Conservation (phyloP, 2,797 vertebrate species). For the Pogonophryne albipinna region DNA sequence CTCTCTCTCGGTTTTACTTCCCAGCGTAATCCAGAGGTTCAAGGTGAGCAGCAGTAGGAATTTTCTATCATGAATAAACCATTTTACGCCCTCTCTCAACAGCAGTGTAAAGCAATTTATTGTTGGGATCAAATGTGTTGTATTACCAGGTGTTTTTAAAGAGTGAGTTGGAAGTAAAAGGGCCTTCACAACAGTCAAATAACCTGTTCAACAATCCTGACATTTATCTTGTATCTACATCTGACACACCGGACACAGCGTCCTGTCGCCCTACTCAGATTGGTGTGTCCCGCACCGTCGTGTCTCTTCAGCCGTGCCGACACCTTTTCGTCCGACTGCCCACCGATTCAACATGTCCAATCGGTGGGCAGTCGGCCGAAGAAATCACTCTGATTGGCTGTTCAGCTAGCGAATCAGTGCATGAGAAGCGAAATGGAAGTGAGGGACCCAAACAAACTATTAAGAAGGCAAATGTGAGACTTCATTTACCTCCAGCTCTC, state of each 20-base stretch:
- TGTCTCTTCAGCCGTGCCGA: no score
- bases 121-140: slow-evolving; percentile 30
- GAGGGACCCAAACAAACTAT: no score
- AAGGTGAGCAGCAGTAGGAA: slow-evolving; percentile 51
- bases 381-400: no score
- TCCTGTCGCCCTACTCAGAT: no score
- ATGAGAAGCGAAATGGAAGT: no score
- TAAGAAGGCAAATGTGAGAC: no score
- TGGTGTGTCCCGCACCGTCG: no score
- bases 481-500: no score
- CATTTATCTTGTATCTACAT: not conserved
- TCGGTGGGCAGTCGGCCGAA: no score
- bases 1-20: slow-evolving; percentile 16
- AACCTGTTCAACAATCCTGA: not conserved
- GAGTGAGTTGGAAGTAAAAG: not conserved
- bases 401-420: no score
- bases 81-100: slow-evolving; percentile 30
- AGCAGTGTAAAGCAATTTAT: slow-evolving; percentile 41
- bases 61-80: slow-evolving; percentile 63
- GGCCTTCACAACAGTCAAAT: not conserved
- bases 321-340: no score
- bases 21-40: slow-evolving; percentile 42
- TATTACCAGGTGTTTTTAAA: slow-evolving; percentile 14
- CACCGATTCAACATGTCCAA: no score
- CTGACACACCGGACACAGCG: not conserved